Evolutionary conservation across 2,888 invertebrate genomes (phyloP), one percentile per base, ranked within the genome.

Genomic region (Tetragonisca angustula): DNA sequence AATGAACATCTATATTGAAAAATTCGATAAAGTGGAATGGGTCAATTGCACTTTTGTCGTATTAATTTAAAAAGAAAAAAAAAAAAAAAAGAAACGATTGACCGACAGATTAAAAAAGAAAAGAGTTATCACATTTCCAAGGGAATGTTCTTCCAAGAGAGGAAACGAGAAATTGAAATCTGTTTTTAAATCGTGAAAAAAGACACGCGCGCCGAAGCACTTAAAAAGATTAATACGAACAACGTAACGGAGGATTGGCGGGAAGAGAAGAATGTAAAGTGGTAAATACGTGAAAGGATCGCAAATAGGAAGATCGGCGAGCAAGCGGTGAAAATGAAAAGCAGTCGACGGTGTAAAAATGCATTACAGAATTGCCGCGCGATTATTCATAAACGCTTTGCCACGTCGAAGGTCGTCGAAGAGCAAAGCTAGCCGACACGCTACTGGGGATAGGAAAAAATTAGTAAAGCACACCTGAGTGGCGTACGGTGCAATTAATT

Each of bases 331-430:
- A 24, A 43, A 54, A 21, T 13, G 74, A 52, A 17, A 27, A 68
- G 32, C 43, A 74, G 72, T 71, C 70, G 71, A 15, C 27, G 36
- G 73, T 24, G 62, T 36, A 67, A 50, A 77, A 71, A 82, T 64
- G 64, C 59, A 19, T 74, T 61, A 54, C 52, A 59, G 67, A 74
- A 77, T 72, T 65, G 70, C 69, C 13, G 32, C 1, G 43, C 32
- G 65, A 74, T 84, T 83, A 83, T 84, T 84, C 77, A 77, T 65
- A 72, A 76, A 15, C 56, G 70, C 75, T 83, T 69, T 32, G 62
- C 21, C 52, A 15, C 64, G 70, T 75, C 59, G 84, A 84, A 84
- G 84, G 84, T 67, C 71, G 62, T n/a, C 82, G 64, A 70, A 27
- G 70, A 76, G 73, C 56, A 69, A 72, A 82, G 69, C 27, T 21